Base-by-base conservation (phyloP, 2,797 vertebrate species). In the Manis javanica region DNA sequence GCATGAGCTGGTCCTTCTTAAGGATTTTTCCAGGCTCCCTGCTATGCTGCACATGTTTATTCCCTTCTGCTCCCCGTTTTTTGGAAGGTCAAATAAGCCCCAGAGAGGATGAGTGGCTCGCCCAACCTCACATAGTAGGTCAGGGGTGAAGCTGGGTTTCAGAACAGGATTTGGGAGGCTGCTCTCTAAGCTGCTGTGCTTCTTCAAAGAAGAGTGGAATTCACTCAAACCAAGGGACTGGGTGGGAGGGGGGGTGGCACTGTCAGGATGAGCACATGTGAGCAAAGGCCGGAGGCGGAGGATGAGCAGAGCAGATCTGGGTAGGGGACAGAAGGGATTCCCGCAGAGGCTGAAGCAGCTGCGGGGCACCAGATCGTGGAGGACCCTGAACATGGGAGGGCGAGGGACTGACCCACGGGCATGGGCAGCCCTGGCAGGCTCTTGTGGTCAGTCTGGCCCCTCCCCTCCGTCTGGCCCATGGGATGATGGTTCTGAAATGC, bases 321-420 rank as follows among this genome's bases (percentile, higher is more conserved):
- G 31, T 5, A 7, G n/a, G n/a, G 6, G 59, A 9, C 6, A 34
- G 57, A 37, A 64, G 19, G 37, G 55, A n/a, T 39, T 37, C 72
- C 72, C n/a, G 15, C 2, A 3, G 51, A 29, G 23, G 51, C 16
- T 3, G 19, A 51, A 42, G 57, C 51, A 19, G 46, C 46, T 24
- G 37, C 53, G 51, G 10, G 13, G 21, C 6, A 2, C 6, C 4
- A 9, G 7, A 46, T 68, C 59, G 14, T 31, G n/a, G 61, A 89
- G 24, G 57, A 55, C 34, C 6, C 49, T 0, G 1, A 51, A 53
- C 0, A 0, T 7, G 2, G 34, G 42, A 63, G 8, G 8, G 15
- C 23, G 21, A 31, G 29, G 66, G 51, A 29, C 42, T 23, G 68
- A 42, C 53, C 59, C 2, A 0, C 1, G 1, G 42, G 37, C 12